Conservation (phyloP, 2,888 invertebrate genomes). For the Scrobipalpa atriplicella region DNA sequence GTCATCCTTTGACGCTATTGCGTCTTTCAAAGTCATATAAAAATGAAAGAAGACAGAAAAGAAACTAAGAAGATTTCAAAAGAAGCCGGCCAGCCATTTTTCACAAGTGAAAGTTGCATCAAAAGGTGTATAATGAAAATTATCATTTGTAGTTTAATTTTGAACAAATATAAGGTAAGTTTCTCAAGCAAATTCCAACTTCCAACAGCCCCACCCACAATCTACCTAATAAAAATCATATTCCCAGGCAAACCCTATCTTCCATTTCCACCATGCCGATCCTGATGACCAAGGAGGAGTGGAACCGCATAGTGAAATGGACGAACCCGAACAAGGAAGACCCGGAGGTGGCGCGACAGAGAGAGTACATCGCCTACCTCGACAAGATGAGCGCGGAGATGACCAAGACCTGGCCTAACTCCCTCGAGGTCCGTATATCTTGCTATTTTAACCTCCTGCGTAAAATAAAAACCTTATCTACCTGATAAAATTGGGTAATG, state of each 20-base stretch:
- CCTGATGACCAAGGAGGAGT: slow-evolving; percentile 58
- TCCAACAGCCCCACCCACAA: no score
- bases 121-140: slow-evolving; percentile 1
- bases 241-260: no score
- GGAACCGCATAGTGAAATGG: slow-evolving; percentile 62
- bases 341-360: slow-evolving; percentile 53
- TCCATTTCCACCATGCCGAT: slow-evolving; percentile 56
- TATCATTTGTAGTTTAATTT: slow-evolving; percentile 6
- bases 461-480: no score
- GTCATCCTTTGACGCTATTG: background rate
- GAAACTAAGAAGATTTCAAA: background rate
- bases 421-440: slow-evolving; percentile 54
- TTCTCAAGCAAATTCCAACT: no score
- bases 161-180: background rate
- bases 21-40: background rate
- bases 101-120: background rate
- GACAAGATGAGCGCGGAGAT: slow-evolving; percentile 59
- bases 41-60: slow-evolving; percentile 18
- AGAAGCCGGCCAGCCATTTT: background rate
- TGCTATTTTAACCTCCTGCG: background rate
- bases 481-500: no score
- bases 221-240: no score
- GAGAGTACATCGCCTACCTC: slow-evolving; percentile 59
- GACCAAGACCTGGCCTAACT: slow-evolving; percentile 74
- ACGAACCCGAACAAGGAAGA: slow-evolving; percentile 54